Evolutionary conservation across 2,113 vertebrate genomes (phyloP).

Genomic region (Pachypanchax playfairii): DNA sequence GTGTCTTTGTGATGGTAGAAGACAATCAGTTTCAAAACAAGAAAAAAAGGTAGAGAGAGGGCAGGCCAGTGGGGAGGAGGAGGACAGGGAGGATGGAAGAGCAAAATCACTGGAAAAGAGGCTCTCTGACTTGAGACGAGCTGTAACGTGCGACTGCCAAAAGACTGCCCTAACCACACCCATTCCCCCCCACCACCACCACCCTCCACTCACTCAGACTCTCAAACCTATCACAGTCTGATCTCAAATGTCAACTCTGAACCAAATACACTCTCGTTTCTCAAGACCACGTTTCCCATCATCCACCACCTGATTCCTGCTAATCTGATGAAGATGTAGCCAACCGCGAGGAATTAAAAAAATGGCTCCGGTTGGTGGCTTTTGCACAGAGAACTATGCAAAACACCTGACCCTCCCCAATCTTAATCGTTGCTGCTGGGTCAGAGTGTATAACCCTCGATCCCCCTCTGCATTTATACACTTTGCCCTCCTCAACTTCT

Average conservation of each 20-base stretch:
- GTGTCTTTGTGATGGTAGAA: conserved; percentile 88
- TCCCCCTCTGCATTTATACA: conserved; percentile 31
- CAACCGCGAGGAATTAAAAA: conserved; percentile 66
- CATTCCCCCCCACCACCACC: conserved; percentile 12
- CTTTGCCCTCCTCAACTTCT: conserved; percentile 34
- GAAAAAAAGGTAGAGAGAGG: conserved; percentile 78
- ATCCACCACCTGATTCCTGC: conserved; percentile 55
- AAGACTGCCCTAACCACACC: conserved; percentile 44
- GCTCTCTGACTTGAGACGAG: conserved; percentile 65
- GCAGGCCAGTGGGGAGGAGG: conserved; percentile 76
- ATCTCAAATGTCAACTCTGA: conserved; percentile 1
- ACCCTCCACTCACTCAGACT: background rate
- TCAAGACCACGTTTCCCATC: conserved; percentile 60
- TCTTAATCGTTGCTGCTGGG: conserved; percentile 79
- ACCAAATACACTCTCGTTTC: conserved; percentile 25
- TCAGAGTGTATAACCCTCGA: conserved; percentile 77
- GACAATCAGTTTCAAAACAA: conserved; percentile 87
- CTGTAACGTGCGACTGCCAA: conserved; percentile 65
- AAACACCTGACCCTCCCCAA: conserved; percentile 80
- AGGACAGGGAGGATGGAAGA: conserved; percentile 54
- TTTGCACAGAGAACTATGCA: conserved; percentile 85
- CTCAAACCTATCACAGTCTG: conserved; percentile 8
- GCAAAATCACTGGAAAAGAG: conserved; percentile 73
- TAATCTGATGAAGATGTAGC: conserved; percentile 70
- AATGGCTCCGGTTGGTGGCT: conserved; percentile 77